Conservation (phyloP, 2,797 vertebrate genomes). For the Sternotherus odoratus region DNA sequence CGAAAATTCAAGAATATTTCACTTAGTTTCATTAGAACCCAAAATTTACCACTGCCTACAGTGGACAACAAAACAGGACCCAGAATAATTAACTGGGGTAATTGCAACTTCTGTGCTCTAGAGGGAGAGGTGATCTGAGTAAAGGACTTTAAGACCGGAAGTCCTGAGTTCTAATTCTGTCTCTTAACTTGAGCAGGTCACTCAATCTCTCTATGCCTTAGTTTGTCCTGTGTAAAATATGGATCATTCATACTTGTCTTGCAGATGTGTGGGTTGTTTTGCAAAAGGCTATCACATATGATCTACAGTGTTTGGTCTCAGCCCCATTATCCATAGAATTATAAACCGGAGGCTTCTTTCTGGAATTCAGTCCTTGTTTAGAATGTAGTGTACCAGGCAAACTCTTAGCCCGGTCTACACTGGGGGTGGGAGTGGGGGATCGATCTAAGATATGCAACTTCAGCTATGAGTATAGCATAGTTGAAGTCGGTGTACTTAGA, state of each 20-base stretch:
- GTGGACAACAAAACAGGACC: background rate
- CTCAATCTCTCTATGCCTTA: background rate
- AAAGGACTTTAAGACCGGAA: rapidly evolving
- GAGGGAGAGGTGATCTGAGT: background rate
- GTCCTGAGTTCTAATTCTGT: background rate
- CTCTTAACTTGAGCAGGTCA: rapidly evolving
- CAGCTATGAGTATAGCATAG: too few species aligned
- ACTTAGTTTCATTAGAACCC: background rate
- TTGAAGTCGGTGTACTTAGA: too few species aligned
- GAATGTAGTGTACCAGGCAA: background rate
- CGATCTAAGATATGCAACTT: too few species aligned
- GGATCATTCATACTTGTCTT: background rate
- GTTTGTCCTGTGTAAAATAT: background rate
- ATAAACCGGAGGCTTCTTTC: background rate
- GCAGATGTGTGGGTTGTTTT: background rate
- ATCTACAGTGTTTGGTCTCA: background rate
- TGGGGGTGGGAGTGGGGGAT: too few species aligned
- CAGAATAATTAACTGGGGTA: background rate
- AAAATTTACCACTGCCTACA: background rate
- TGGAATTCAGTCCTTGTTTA: background rate
- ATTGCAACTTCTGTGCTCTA: background rate
- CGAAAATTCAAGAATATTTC: background rate
- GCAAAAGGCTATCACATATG: background rate
- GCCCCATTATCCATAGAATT: background rate
- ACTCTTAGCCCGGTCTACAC: background rate